Evolutionary conservation across 2,797 vertebrate genomes (phyloP).

Genomic region (Chrysocyon brachyurus): DNA sequence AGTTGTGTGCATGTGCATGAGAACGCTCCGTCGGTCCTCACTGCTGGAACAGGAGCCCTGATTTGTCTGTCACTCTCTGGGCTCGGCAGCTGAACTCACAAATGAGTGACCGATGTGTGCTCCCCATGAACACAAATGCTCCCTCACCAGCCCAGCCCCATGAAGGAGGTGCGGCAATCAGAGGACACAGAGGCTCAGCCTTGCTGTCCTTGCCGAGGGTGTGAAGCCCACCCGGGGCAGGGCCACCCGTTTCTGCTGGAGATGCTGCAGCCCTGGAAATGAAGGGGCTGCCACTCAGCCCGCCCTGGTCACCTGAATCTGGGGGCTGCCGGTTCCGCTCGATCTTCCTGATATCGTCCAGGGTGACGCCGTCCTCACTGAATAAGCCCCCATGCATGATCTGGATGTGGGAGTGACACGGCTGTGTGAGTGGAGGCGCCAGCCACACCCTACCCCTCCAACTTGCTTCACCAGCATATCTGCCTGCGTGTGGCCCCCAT

Average conservation of each 20-base stretch:
- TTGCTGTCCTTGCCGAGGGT: background rate
- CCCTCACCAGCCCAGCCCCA: background rate
- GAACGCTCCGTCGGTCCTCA: background rate
- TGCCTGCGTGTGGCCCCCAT: fast-evolving
- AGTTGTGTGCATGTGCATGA: background rate
- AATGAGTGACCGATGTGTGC: background rate
- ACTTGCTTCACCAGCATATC: fast-evolving
- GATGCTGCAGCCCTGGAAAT: fast-evolving
- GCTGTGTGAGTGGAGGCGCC: background rate
- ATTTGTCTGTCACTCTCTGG: fast-evolving
- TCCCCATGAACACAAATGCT: fast-evolving
- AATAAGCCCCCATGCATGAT: conserved; percentile 98
- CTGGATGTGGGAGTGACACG: conserved; percentile 82
- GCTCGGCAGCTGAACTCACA: too few species aligned
- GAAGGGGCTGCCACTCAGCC: background rate
- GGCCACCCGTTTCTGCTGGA: background rate
- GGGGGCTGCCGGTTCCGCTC: conserved; percentile 97
- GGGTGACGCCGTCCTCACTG: conserved; percentile 95
- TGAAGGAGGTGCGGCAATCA: fast-evolving
- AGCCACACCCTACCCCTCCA: fast-evolving
- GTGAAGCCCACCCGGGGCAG: fast-evolving
- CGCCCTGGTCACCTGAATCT: conserved; percentile 91
- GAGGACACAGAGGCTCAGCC: background rate
- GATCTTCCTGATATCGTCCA: conserved; percentile 96
- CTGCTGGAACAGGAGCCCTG: fast-evolving